These are phyloP conservation scores for Petrophora chlorosata DNA, from an alignment of 2,888 invertebrate genomes.

Conservation along the genomic window DNA sequence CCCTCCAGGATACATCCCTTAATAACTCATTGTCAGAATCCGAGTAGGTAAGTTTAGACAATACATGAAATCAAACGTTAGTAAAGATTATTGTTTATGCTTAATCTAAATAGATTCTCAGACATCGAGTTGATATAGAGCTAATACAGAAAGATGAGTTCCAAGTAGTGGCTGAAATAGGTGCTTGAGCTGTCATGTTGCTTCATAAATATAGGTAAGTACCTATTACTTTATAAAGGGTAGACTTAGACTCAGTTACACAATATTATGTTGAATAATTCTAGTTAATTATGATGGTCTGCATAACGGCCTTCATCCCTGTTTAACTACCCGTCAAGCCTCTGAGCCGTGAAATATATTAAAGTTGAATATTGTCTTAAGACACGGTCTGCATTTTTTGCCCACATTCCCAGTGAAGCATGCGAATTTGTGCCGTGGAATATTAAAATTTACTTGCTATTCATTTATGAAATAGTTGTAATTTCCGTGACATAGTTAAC, in stretches of 20 bases:
- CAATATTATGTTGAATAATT: too few species aligned
- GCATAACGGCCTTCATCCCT: too few species aligned
- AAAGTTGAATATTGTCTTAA: neutral
- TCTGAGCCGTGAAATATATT: neutral
- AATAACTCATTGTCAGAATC: slow-evolving; percentile 29
- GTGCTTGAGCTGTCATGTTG: slow-evolving; percentile 25
- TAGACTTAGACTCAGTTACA: too few species aligned
- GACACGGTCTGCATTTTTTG: neutral
- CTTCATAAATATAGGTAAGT: too few species aligned
- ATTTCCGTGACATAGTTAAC: too few species aligned
- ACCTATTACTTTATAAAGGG: slow-evolving; percentile 5
- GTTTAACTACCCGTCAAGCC: neutral
- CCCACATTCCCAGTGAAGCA: neutral
- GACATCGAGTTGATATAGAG: slow-evolving; percentile 6
- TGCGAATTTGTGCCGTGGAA: too few species aligned
- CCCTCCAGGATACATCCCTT: slow-evolving; percentile 26
- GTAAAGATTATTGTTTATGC: slow-evolving; percentile 20
- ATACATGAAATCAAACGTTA: slow-evolving; percentile 8
- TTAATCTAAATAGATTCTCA: slow-evolving; percentile 16
- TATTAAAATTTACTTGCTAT: too few species aligned
- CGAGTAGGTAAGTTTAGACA: slow-evolving; percentile 27
- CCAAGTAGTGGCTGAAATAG: slow-evolving; percentile 20
- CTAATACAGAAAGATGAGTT: slow-evolving; percentile 16
- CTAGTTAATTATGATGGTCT: too few species aligned
- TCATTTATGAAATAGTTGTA: too few species aligned